These are phyloP conservation scores for Athalia rosae DNA, from an alignment of 2,888 invertebrate genomes.

Conservation along the genomic window DNA sequence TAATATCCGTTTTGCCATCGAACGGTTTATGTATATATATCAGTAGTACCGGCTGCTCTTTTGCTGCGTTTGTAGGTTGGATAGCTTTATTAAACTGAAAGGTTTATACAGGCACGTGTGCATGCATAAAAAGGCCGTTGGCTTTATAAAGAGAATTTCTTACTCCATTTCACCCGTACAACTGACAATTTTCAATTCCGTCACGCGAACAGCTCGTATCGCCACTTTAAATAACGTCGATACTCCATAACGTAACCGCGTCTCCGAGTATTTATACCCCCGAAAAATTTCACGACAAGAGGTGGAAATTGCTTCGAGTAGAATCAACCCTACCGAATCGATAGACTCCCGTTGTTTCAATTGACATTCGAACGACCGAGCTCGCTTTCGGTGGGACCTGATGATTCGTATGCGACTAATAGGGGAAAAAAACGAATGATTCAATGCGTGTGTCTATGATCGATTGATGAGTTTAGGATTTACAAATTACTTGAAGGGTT, in stretches of 20 bases:
- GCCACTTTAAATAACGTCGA: conserved; percentile 37
- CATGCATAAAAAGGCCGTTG: too few relatives aligned
- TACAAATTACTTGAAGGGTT: neutral
- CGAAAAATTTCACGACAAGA: too few relatives aligned
- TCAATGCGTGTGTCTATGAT: neutral
- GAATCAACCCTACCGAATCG: neutral
- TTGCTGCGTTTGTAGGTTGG: too few relatives aligned
- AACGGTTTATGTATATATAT: neutral
- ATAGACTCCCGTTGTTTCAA: neutral
- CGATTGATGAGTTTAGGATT: neutral
- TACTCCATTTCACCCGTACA: neutral
- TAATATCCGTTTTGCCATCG: conserved; percentile 9
- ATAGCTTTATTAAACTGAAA: too few relatives aligned
- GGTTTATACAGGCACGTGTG: neutral
- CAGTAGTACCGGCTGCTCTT: neutral
- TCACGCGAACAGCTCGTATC: conserved; percentile 51
- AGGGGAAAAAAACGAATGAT: too few relatives aligned
- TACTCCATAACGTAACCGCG: too few relatives aligned
- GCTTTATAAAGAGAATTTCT: neutral
- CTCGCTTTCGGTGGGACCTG: too few relatives aligned
- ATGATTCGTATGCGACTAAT: too few relatives aligned
- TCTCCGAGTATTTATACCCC: too few relatives aligned
- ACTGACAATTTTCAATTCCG: conserved; percentile 45
- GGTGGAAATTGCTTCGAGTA: neutral
- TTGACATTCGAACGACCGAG: too few relatives aligned